phyloP scores from a whole-genome alignment of 2,888 invertebrate genomes.

The Elysia crispata region DNA sequence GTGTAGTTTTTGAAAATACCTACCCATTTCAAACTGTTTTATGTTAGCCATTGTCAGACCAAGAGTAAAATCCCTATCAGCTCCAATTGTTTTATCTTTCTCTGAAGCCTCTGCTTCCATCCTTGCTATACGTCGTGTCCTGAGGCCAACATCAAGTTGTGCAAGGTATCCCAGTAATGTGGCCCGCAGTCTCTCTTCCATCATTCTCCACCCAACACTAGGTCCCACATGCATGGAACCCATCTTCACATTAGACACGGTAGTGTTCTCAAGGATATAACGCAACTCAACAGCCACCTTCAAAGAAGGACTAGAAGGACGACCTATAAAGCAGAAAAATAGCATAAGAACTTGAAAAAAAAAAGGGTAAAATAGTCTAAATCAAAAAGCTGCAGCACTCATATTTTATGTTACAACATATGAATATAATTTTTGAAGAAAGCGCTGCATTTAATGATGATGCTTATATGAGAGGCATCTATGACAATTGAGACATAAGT shows the following conservation, averaged over 20 bases:
- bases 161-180: constrained; percentile 64
- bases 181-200: constrained; percentile 63
- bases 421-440: no score
- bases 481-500: no score
- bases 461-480: no score
- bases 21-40: constrained; percentile 63
- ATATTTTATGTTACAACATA: no score
- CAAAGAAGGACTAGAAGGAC: constrained; percentile 25
- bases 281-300: constrained; percentile 48
- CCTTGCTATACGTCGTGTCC: constrained; percentile 67
- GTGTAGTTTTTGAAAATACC: constrained; percentile 19
- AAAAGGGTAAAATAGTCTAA: no score
- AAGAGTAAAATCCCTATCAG: constrained; percentile 54
- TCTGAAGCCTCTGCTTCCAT: constrained; percentile 60
- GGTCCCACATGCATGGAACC: constrained; percentile 44
- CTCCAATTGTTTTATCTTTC: neutral
- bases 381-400: no score
- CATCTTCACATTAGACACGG: constrained; percentile 47
- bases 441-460: no score
- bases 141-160: constrained; percentile 68
- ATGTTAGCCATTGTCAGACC: constrained; percentile 69
- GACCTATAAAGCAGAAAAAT: constrained; percentile 36
- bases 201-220: constrained; percentile 52
- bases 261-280: constrained; percentile 47
- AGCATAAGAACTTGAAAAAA: neutral